These are phyloP conservation scores for Todus mexicanus DNA, from an alignment of 2,797 vertebrate genomes.

Conservation along the genomic window DNA sequence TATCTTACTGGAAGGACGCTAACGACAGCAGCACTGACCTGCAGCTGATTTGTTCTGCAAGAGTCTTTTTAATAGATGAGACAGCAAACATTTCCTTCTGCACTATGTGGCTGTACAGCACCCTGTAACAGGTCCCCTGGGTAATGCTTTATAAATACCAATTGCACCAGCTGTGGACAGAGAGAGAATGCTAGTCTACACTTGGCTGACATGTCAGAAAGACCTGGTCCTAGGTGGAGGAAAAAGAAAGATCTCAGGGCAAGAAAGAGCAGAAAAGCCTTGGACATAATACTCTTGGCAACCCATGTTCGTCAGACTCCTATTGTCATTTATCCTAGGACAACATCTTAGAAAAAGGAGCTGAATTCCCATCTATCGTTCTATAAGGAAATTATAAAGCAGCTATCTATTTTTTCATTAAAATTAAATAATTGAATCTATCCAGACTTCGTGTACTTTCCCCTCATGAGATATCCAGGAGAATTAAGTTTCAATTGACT, in stretches of 20 bases:
- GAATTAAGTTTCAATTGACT: slow-evolving; percentile 72
- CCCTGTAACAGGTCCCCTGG: neutral
- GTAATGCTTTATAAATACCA: neutral
- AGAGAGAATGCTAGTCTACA: neutral
- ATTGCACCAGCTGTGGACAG: neutral
- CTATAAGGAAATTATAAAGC: slow-evolving; percentile 27
- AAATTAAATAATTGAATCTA: slow-evolving; percentile 62
- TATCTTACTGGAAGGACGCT: neutral
- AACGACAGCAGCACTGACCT: neutral
- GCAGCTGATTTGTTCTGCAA: neutral
- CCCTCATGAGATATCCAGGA: slow-evolving; percentile 43
- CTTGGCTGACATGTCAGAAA: neutral
- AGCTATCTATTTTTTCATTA: slow-evolving; percentile 61
- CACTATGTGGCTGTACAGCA: neutral
- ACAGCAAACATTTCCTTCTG: neutral
- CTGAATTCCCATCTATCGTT: neutral
- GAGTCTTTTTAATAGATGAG: neutral
- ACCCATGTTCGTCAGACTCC: neutral
- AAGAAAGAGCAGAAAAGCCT: neutral
- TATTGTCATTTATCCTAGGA: neutral
- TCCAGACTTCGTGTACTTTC: slow-evolving; percentile 48
- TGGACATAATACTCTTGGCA: neutral
- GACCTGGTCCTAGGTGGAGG: neutral
- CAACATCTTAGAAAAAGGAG: neutral
- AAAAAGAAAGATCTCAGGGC: neutral